A percentile compares a stretch with the other conserved stretches of the same genome.
These are phyloP conservation scores for Apamea crenata DNA, from an alignment of 2,888 invertebrate species.

Conservation along the genomic window DNA sequence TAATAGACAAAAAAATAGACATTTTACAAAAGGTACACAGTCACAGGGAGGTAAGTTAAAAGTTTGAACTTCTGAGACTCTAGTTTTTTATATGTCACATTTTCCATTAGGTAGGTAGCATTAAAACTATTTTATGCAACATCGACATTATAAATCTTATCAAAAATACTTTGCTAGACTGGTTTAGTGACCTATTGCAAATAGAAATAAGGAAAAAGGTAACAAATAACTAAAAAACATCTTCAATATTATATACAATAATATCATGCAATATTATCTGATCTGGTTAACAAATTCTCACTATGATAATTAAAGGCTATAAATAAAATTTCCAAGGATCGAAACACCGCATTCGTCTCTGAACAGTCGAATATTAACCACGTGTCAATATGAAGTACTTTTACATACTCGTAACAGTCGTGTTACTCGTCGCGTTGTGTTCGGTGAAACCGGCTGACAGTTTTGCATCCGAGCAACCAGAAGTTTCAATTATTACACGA, in stretches of 20 bases:
- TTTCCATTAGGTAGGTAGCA: too few relatives aligned
- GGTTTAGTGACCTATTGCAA: not conserved
- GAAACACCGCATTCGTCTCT: constrained; percentile 4
- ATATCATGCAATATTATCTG: not conserved
- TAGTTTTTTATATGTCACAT: not conserved
- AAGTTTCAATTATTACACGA: not conserved
- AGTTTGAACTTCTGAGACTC: not conserved
- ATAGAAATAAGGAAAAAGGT: not conserved
- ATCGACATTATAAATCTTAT: not conserved
- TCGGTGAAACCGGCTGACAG: not conserved
- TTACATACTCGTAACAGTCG: not conserved
- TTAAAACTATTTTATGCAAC: not conserved
- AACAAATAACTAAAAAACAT: not conserved
- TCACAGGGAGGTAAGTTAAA: too few relatives aligned
- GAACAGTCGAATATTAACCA: not conserved
- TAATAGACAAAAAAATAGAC: too few relatives aligned
- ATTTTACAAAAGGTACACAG: too few relatives aligned
- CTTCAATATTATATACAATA: too few relatives aligned
- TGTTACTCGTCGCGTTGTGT: constrained; percentile 11
- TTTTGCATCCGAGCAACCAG: not conserved
- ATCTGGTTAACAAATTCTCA: not conserved
- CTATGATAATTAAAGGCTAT: constrained; percentile 10
- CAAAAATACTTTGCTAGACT: not conserved
- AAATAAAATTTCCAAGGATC: constrained; percentile 3
- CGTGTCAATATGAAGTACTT: constrained; percentile 24